Base-by-base conservation (phyloP, 2,888 invertebrate genomes). In the Nyleta sp. region DNA sequence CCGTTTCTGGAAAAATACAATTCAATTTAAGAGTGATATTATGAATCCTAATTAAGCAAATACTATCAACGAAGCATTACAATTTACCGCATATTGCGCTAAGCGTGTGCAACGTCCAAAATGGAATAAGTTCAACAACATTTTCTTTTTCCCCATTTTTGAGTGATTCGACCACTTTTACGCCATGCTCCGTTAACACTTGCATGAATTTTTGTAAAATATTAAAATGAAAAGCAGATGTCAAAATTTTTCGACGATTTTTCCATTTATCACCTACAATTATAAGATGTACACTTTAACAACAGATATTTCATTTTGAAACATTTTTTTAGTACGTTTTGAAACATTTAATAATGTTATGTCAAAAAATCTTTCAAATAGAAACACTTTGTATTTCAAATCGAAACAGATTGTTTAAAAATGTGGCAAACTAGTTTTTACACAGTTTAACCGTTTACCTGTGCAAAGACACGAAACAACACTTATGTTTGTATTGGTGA, bases 71-170 rank as follows among this genome's bases (percentile, higher is more conserved):
- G 28, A 3, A 28, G 1, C 8, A 8, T 28, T 31, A 20, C 2
- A 42, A 22, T 48, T 86, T 89, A 95, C 95, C 95, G 85, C 95
- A 95, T 76, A 95, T 93, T 33, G 93, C 92, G 85, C 94, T 93
- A 0, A 95, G 91, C 0, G 95, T 92, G 83, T 93, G 93, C 44
- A 91, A 92, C 0, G 94, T 92, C 42, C 94, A 90, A 17, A 93
- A 88, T 5, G 92, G 92, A 17, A 92, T 89, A 0, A 95, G 88
- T 82, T 94, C 68, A 6, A 64, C 17, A 2, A 68, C 17, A 1
- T 88, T 82, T 2, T 87, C 67, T 72, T 83, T 73, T 11, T 83
- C 85, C 13, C 82, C 62, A 4, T 46, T 44, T 38, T 87, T 81
- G 0, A 92, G 73, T 1, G 81, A 71, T 1, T 85, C 74, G 1